Conservation (phyloP, 2,888 invertebrate species). For the Cantharis nigra region DNA sequence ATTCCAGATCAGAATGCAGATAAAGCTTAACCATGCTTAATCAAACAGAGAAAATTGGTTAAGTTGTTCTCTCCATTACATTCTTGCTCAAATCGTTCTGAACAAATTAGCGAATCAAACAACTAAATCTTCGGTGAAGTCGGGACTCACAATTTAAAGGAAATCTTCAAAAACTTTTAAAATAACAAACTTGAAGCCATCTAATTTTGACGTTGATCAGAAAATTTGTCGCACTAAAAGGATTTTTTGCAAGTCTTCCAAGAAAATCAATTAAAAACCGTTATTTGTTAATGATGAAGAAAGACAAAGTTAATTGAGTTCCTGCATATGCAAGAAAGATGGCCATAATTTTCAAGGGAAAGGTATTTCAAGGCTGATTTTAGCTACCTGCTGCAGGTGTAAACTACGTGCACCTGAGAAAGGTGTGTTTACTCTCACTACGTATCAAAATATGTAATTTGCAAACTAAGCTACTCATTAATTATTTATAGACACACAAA, state of each 20-base stretch:
- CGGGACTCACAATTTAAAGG: not conserved
- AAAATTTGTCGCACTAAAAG: slow-evolving; percentile 6
- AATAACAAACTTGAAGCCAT: not conserved
- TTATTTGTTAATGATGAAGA: slow-evolving; percentile 39
- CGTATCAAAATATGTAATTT: slow-evolving; percentile 4
- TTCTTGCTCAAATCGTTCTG: not conserved
- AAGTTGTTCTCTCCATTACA: not conserved
- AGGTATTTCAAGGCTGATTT: slow-evolving; percentile 44
- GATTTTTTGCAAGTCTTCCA: slow-evolving; percentile 36
- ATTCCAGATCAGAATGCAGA: not conserved
- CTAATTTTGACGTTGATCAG: not conserved
- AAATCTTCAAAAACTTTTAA: not conserved
- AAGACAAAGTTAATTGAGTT: slow-evolving; percentile 28
- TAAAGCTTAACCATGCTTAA: not conserved
- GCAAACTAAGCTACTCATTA: slow-evolving; percentile 2
- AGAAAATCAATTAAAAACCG: slow-evolving; percentile 43
- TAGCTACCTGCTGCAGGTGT: slow-evolving; percentile 45
- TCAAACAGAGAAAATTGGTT: not conserved
- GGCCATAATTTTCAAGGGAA: slow-evolving; percentile 35
- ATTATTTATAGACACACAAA: not conserved
- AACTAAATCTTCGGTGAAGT: not conserved
- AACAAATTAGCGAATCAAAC: not conserved
- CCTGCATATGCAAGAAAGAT: slow-evolving; percentile 25
- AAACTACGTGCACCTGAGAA: slow-evolving; percentile 31
- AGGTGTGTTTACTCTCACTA: slow-evolving; percentile 24